phyloP scores from a whole-genome alignment of 2,797 vertebrate species.

The Falco columbarius region DNA sequence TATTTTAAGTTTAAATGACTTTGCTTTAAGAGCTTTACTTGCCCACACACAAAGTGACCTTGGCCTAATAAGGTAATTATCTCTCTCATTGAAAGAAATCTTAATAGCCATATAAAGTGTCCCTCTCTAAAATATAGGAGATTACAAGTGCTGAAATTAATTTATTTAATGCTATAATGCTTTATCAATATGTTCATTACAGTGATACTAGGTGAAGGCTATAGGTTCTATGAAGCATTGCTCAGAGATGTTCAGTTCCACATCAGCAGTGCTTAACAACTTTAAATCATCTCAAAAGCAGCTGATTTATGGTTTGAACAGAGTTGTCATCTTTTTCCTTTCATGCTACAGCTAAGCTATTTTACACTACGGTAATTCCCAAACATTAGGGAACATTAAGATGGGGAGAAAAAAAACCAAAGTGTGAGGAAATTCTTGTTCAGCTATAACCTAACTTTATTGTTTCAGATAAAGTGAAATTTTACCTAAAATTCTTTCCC shows the following conservation, averaged over 20 bases:
- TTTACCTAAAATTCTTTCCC: neutral
- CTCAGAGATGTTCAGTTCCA: conserved; percentile 34
- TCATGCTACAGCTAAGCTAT: neutral
- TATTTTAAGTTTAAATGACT: conserved; percentile 49
- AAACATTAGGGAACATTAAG: neutral
- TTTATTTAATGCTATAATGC: conserved; percentile 56
- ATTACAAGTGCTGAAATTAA: conserved; percentile 50
- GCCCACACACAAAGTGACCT: conserved; percentile 58
- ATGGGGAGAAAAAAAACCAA: neutral
- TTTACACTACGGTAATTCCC: conserved; percentile 21
- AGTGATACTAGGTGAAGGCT: neutral
- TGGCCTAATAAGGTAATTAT: conserved; percentile 64
- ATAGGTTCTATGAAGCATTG: neutral
- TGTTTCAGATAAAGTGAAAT: neutral
- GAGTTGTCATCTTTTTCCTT: neutral
- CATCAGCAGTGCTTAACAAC: conserved; percentile 2
- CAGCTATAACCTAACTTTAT: neutral
- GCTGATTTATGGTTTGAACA: neutral
- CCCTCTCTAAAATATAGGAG: conserved; percentile 27
- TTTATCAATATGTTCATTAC: conserved; percentile 63
- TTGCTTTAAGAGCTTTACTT: conserved; percentile 48
- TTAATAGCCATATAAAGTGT: conserved; percentile 56
- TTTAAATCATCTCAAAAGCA: neutral
- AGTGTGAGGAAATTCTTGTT: neutral
- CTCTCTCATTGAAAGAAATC: conserved; percentile 25